Evolutionary conservation across 2,888 invertebrate genomes (phyloP), one percentile per base, ranked within the genome.

Genomic region (Ernsta delagoae): DNA sequence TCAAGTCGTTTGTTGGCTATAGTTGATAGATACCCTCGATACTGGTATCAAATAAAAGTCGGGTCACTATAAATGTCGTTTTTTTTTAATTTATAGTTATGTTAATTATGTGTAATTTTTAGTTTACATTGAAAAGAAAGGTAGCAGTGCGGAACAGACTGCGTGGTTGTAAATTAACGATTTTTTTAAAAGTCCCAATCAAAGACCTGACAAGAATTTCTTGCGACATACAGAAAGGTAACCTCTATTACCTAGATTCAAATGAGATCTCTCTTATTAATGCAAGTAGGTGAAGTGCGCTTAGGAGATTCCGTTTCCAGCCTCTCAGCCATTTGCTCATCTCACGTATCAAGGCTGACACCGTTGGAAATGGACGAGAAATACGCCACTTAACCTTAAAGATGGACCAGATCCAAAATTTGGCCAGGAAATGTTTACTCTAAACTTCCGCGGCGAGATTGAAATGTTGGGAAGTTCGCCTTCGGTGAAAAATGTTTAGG

Each of bases 181-280:
- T 16, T 16, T 16, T 16, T 16, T 16, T 16, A 16, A 16, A 16
- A 16, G 16, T 16, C 16, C 16, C 16, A 16, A 16, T 16, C 16
- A 16, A 16, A 16, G 16, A 16, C 8, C 50, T 50, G n/a, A 11
- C 12, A 61, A 61, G 16, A 59, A 61, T 12, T 48, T 11, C 57
- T 39, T 59, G 11, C 5, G 50, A 7, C 7, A 50, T 7, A 5
- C 48, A 48, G 7, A 16, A 6, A 16, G 50, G 3, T 16, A 54
- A 31, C 54, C 11, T 54, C 54, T 67, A 61, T 67, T 60, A 67
- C 66, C 66, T 67, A 67, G 66, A 67, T 67, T 66, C 60, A 66
- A 66, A 66, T 67, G 67, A 67, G 67, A 67, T 50, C 66, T 53
- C 66, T 67, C 67, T 53, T 54, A 67, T 67, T 67, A 67, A 67